Evolutionary conservation across 2,888 invertebrate genomes (phyloP).

Genomic region (Chymomyza caudatula): DNA sequence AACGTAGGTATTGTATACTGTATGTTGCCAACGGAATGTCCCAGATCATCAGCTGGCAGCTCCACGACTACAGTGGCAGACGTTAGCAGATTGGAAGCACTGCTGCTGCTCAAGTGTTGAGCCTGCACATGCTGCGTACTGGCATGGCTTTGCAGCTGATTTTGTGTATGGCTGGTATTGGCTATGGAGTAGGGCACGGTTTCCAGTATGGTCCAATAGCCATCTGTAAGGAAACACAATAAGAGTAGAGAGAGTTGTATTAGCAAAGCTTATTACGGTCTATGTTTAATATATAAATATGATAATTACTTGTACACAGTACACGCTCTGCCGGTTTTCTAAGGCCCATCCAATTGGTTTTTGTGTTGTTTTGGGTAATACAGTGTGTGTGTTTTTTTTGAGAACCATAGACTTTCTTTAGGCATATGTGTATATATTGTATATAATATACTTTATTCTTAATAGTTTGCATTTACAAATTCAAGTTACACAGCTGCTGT

Average conservation of each 20-base stretch:
- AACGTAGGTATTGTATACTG: slow-evolving; percentile 74
- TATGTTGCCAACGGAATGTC: slow-evolving; percentile 73
- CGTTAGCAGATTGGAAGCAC: slow-evolving; percentile 53
- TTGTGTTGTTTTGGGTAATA: slow-evolving; percentile 2
- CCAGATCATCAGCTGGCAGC: slow-evolving; percentile 73
- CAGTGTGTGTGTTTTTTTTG: slow-evolving; percentile 12
- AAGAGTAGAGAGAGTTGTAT: not conserved
- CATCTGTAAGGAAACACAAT: slow-evolving; percentile 58
- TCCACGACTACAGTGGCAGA: slow-evolving; percentile 76
- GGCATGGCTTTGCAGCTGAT: slow-evolving; percentile 2
- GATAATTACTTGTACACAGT: slow-evolving; percentile 54
- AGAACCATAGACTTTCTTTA: slow-evolving; percentile 16
- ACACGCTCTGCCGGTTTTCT: slow-evolving; percentile 14
- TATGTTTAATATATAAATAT: not conserved
- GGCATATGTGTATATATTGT: too few species aligned
- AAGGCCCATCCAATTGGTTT: slow-evolving; percentile 30
- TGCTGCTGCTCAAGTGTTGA: slow-evolving; percentile 36
- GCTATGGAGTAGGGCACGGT: slow-evolving; percentile 76
- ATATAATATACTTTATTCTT: slow-evolving; percentile 58
- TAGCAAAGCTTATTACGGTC: not conserved
- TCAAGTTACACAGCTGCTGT: slow-evolving; percentile 21
- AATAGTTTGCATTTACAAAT: slow-evolving; percentile 49
- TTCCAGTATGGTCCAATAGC: slow-evolving; percentile 77
- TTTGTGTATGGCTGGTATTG: slow-evolving; percentile 18
- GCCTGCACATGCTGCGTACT: slow-evolving; percentile 29